These are phyloP conservation scores for Dimorphilus gyrociliatus DNA, from an alignment of 2,888 invertebrate species.

Conservation along the genomic window DNA sequence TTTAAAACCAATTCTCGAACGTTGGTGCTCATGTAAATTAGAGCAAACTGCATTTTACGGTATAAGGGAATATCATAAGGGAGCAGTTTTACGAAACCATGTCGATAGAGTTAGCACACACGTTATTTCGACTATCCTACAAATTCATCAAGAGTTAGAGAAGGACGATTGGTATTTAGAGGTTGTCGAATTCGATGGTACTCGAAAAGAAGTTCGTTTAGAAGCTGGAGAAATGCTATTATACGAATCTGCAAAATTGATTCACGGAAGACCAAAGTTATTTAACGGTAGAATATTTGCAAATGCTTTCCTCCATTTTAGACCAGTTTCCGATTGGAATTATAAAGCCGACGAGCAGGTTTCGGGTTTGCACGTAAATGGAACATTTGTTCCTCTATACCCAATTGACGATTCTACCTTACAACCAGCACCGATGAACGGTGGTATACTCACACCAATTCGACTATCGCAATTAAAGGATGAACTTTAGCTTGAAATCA, in stretches of 20 bases:
- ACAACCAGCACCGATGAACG: no score
- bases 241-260: constrained; percentile 1
- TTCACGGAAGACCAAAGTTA: neutral
- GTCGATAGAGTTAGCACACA: constrained; percentile 1
- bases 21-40: neutral
- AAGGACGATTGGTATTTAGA: neutral
- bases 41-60: neutral
- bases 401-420: no score
- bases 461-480: no score
- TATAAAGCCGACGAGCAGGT: no score
- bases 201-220: neutral
- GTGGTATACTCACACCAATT: no score
- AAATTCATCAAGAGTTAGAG: neutral
- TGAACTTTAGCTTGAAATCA: no score
- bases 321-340: constrained; percentile 12
- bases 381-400: no score
- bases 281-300: neutral
- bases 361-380: no score
- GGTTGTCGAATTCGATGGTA: neutral
- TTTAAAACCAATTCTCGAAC: constrained; percentile 1
- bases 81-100: constrained; percentile 1
- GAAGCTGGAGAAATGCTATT: neutral
- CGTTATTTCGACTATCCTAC: neutral
- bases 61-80: constrained; percentile 2
- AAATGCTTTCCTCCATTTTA: constrained; percentile 7